phyloP scores from a whole-genome alignment of 2,797 vertebrate species.

The Brachyalestes nurse region DNA sequence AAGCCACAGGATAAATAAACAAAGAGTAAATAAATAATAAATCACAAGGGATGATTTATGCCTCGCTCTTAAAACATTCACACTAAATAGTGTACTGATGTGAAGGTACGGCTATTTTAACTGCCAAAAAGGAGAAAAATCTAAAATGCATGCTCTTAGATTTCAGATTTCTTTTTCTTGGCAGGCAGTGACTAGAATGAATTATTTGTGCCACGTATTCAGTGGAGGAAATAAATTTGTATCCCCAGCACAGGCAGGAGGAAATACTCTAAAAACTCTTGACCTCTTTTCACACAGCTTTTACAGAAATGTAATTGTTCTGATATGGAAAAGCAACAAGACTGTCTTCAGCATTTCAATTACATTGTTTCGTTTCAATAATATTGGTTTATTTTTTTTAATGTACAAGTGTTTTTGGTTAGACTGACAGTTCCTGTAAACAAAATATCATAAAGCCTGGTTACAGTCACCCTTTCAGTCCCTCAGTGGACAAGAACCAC shows the following conservation, averaged over 20 bases:
- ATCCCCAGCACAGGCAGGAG: not conserved
- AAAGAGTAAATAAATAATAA: conserved; percentile 59
- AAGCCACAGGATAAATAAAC: conserved; percentile 50
- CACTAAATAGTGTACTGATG: conserved; percentile 52
- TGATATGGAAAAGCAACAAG: not conserved
- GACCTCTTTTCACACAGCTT: conserved; percentile 1
- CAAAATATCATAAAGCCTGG: conserved; percentile 24
- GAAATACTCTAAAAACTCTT: conserved; percentile 10
- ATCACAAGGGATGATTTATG: conserved; percentile 50
- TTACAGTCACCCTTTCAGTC: conserved; percentile 7
- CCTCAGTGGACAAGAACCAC: conserved; percentile 3
- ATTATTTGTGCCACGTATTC: conserved; percentile 42
- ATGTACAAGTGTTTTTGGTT: not conserved
- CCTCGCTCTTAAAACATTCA: conserved; percentile 43
- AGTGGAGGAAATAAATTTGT: conserved; percentile 27
- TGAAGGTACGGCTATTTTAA: conserved; percentile 49
- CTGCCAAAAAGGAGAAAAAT: conserved; percentile 31
- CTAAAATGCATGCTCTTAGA: conserved; percentile 36
- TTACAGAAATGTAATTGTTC: conserved; percentile 6
- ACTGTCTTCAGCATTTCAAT: no score
- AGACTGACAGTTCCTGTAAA: conserved; percentile 5
- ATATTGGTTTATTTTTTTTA: conserved; percentile 7
- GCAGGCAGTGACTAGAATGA: conserved; percentile 33
- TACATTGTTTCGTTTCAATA: not conserved
- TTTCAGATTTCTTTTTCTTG: conserved; percentile 38